A percentile compares a stretch with the other conserved stretches of the same genome.
Conservation (phyloP, 2,113 vertebrate species). For the Apistogramma diplotaenia region DNA sequence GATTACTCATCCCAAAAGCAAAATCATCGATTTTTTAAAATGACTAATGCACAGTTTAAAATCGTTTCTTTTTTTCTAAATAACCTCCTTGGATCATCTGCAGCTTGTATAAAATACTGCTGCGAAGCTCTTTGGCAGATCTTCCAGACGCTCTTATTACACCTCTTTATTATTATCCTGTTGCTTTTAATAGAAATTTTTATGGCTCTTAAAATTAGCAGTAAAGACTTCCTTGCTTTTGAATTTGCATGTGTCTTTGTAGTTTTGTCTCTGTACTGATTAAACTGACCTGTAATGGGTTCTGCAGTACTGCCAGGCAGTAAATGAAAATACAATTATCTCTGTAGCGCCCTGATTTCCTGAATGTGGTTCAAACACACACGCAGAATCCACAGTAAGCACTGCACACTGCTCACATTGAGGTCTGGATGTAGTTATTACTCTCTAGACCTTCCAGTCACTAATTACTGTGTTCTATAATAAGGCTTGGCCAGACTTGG, state of each 20-base stretch:
- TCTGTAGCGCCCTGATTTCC: conserved; percentile 27
- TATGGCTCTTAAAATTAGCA: not conserved
- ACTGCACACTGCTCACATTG: not conserved
- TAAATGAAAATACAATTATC: not conserved
- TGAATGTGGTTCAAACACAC: not conserved
- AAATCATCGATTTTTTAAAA: no score
- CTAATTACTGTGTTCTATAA: conserved; percentile 39
- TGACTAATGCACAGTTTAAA: not conserved
- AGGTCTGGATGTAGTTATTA: conserved; percentile 46
- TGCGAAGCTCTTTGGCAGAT: no score
- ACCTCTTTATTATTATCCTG: not conserved
- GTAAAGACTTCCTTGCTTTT: not conserved
- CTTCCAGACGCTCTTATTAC: no score
- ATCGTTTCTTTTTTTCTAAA: not conserved
- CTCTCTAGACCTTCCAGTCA: conserved; percentile 35
- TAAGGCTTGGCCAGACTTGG: conserved; percentile 18
- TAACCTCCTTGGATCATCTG: not conserved
- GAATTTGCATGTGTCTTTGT: not conserved
- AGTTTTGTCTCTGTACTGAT: not conserved
- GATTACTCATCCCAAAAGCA: no score
- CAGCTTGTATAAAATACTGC: not conserved
- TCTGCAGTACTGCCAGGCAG: conserved; percentile 12
- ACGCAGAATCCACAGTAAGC: not conserved
- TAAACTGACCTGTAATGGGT: conserved; percentile 21
- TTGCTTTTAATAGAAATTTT: not conserved